These are phyloP conservation scores for Urocitellus parryii DNA, from an alignment of 2,113 vertebrate genomes.

Conservation along the genomic window DNA sequence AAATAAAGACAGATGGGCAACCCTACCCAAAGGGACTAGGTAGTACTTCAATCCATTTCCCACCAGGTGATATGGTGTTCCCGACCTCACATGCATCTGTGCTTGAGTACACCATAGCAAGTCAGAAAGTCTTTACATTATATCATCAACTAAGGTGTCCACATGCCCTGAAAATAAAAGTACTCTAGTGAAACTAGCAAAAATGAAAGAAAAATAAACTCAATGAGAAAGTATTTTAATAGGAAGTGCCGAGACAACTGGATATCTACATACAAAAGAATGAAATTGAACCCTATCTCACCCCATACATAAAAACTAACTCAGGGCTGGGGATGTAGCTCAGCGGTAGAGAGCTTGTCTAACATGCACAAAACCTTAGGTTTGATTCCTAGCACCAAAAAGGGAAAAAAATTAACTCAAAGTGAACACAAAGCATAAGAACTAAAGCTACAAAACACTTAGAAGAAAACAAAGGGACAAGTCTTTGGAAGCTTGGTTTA, in stretches of 20 bases:
- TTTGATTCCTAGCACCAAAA: neutral
- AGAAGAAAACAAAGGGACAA: too few species aligned
- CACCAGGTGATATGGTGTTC: neutral
- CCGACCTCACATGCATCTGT: accelerated
- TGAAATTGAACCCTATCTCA: neutral
- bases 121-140: neutral
- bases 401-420: neutral
- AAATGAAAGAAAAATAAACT: constrained; percentile 6
- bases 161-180: neutral
- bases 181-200: neutral
- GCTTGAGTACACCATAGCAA: neutral
- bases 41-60: neutral
- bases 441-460: too few species aligned
- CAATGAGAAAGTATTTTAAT: neutral
- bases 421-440: neutral
- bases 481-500: too few species aligned
- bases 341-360: neutral
- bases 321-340: neutral
- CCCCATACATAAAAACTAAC: neutral
- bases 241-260: neutral
- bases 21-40: neutral
- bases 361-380: too few species aligned
- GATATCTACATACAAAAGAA: neutral
- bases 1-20: neutral
- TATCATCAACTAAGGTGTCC: neutral